A percentile compares a stretch with the other conserved stretches of the same genome.
Conservation (phyloP, 2,797 vertebrate genomes). For the Diplodus puntazzo region DNA sequence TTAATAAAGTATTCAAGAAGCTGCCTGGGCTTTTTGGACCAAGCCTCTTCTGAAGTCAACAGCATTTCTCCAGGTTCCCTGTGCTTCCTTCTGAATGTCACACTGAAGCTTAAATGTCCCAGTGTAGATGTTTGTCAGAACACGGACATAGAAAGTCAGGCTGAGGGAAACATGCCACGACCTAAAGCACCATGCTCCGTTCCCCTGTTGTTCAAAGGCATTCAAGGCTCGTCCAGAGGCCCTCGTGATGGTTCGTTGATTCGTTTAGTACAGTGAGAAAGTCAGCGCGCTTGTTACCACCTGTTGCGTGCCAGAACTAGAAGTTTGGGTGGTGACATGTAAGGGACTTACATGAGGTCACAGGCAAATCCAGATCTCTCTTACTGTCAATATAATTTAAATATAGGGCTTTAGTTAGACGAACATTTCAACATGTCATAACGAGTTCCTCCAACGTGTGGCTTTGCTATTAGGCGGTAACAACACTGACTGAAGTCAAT, state of each 20-base stretch:
- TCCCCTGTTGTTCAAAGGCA: conserved; percentile 58
- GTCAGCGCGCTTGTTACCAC: conserved; percentile 73
- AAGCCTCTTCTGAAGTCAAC: conserved; percentile 6
- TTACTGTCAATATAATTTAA: background rate
- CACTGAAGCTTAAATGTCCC: conserved; percentile 11
- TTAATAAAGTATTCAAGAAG: conserved; percentile 29
- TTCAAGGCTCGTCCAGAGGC: conserved; percentile 59
- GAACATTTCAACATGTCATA: conserved; percentile 11
- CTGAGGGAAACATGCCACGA: conserved; percentile 56
- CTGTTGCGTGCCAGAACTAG: conserved; percentile 68
- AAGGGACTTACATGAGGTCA: background rate
- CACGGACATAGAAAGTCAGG: conserved; percentile 15
- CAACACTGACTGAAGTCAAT: conserved; percentile 59
- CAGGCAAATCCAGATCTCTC: background rate
- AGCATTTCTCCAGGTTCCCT: conserved; percentile 14
- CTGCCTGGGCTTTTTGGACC: conserved; percentile 40
- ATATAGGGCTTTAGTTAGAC: background rate
- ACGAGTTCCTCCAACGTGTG: conserved; percentile 10
- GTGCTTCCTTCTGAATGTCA: background rate
- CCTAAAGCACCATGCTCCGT: conserved; percentile 58
- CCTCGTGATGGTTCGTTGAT: conserved; percentile 50
- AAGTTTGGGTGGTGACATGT: conserved; percentile 23
- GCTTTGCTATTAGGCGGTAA: conserved; percentile 70
- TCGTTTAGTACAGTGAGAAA: conserved; percentile 71
- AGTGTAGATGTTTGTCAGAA: conserved; percentile 13